These are phyloP conservation scores for Apeltes quadracus DNA, from an alignment of 2,113 vertebrate genomes.

Conservation along the genomic window DNA sequence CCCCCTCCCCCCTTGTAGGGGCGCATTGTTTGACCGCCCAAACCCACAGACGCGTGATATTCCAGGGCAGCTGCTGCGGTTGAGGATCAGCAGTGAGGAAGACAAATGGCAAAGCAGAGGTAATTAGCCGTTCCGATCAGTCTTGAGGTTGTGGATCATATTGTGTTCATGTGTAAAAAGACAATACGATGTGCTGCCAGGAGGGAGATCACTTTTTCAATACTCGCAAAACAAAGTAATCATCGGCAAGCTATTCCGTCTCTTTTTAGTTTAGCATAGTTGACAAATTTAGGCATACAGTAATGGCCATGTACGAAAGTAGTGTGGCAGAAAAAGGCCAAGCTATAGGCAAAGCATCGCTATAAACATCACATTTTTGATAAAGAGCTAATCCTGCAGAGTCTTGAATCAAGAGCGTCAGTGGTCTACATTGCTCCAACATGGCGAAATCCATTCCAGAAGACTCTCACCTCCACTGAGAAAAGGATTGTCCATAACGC, in stretches of 20 bases:
- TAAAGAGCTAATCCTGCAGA: not conserved
- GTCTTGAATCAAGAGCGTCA: not conserved
- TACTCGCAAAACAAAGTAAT: not conserved
- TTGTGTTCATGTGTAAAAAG: slow-evolving; percentile 22
- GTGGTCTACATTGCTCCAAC: not conserved
- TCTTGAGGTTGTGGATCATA: slow-evolving; percentile 43
- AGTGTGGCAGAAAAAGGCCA: not conserved
- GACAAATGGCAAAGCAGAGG: slow-evolving; percentile 45
- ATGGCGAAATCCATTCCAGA: slow-evolving; percentile 7
- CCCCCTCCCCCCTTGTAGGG: slow-evolving; percentile 39
- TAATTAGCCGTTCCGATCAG: slow-evolving; percentile 58
- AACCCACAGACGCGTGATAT: no score
- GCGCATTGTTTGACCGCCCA: not conserved
- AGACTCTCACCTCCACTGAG: not conserved
- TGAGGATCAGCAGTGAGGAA: slow-evolving; percentile 36
- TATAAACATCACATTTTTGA: not conserved
- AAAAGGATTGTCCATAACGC: not conserved
- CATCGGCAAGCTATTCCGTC: not conserved
- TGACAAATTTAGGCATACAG: no score
- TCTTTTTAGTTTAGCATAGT: no score
- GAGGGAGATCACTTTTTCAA: not conserved
- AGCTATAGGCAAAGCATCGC: not conserved
- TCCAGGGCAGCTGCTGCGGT: slow-evolving; percentile 20
- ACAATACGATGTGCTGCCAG: slow-evolving; percentile 5
- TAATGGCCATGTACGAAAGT: not conserved